A percentile compares a stretch with the other conserved stretches of the same genome.
phyloP scores from a whole-genome alignment of 2,113 vertebrate genomes.

The Clarias batrachus region DNA sequence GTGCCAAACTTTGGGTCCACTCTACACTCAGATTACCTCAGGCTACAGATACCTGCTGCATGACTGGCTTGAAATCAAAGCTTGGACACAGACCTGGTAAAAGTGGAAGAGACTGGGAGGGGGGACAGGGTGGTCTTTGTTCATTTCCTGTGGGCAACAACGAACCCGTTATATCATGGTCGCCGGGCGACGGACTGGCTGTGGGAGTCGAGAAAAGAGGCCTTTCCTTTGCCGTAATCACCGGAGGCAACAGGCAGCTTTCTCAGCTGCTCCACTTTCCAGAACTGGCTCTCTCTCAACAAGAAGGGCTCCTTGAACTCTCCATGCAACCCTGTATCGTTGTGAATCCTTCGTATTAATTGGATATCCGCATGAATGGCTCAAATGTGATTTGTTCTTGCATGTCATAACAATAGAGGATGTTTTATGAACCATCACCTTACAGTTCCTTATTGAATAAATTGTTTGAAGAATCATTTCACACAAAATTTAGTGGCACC shows the following conservation, averaged over 20 bases:
- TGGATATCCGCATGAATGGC: background rate
- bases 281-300: slow-evolving; percentile 70
- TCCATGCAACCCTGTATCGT: slow-evolving; percentile 35
- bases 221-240: slow-evolving; percentile 67
- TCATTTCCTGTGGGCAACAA: slow-evolving; percentile 64
- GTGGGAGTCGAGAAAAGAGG: slow-evolving; percentile 55
- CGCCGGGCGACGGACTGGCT: slow-evolving; percentile 55
- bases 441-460: background rate
- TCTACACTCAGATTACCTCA: slow-evolving; percentile 61
- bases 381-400: background rate
- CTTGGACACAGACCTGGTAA: slow-evolving; percentile 58
- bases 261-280: slow-evolving; percentile 76
- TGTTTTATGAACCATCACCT: background rate
- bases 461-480: background rate
- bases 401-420: background rate
- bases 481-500: background rate
- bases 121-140: slow-evolving; percentile 76
- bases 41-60: slow-evolving; percentile 67
- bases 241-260: slow-evolving; percentile 60
- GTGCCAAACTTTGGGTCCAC: slow-evolving; percentile 49
- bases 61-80: slow-evolving; percentile 71
- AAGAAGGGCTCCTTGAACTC: slow-evolving; percentile 39
- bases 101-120: slow-evolving; percentile 45
- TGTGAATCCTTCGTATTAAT: background rate
- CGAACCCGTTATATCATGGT: slow-evolving; percentile 68